These are phyloP conservation scores for Paradisaea rubra DNA, from an alignment of 2,113 vertebrate genomes.

Conservation along the genomic window DNA sequence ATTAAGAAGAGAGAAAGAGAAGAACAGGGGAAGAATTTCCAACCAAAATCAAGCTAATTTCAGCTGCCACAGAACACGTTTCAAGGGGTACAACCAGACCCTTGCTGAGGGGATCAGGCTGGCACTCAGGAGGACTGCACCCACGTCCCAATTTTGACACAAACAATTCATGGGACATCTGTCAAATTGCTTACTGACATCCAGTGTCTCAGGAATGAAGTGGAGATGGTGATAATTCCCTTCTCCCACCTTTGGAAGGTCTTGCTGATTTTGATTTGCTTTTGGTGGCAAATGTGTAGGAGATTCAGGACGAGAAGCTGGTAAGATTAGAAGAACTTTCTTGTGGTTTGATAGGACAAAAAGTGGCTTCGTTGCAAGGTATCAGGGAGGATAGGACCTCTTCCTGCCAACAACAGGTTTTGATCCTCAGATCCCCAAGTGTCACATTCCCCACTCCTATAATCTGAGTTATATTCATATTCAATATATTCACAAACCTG, in stretches of 20 bases:
- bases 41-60: not conserved
- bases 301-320: not conserved
- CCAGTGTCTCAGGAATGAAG: not conserved
- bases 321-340: not conserved
- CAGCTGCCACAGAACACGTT: not conserved
- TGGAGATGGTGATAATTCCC: not conserved
- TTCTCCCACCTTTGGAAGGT: not conserved
- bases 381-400: not conserved
- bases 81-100: not conserved
- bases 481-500: not conserved
- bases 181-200: not conserved
- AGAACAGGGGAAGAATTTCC: not conserved
- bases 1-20: constrained; percentile 4
- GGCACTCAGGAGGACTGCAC: not conserved
- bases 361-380: not conserved
- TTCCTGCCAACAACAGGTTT: not conserved
- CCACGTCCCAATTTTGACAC: not conserved
- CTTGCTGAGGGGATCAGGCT: not conserved
- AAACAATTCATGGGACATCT: not conserved
- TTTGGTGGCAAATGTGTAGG: not conserved
- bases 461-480: not conserved
- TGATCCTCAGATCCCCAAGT: not conserved
- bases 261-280: not conserved
- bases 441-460: not conserved
- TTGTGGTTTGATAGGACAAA: not conserved